Percentiles rank a stretch among this genome's conserved stretches.
phyloP scores from a whole-genome alignment of 2,888 invertebrate species.

The Cynaeus angustus region DNA sequence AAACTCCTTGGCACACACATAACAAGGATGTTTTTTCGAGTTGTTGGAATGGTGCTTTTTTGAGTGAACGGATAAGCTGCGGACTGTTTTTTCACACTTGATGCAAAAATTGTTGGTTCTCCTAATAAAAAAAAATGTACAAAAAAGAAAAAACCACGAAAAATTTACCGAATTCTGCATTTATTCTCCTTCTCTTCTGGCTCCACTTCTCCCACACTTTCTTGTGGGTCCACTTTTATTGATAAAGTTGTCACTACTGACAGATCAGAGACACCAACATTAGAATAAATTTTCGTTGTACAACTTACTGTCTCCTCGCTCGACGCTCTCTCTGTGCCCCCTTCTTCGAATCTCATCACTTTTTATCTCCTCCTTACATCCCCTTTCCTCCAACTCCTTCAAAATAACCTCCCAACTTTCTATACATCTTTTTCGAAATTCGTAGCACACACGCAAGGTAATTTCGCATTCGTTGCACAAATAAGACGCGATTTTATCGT shows the following conservation, averaged over 20 bases:
- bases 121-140: too few relatives aligned
- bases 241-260: too few relatives aligned
- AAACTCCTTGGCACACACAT: slow-evolving; percentile 57
- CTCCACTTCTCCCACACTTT: neutral
- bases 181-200: neutral
- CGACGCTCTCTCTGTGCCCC: too few relatives aligned
- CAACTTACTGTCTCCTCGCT: too few relatives aligned
- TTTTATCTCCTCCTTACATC: too few relatives aligned
- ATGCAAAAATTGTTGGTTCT: neutral
- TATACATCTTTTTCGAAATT: slow-evolving; percentile 14
- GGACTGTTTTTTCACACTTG: neutral
- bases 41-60: neutral
- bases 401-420: neutral
- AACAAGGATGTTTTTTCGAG: slow-evolving; percentile 43
- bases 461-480: slow-evolving; percentile 24
- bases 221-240: neutral
- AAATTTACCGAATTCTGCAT: neutral
- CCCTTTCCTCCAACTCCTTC: neutral
- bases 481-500: slow-evolving; percentile 14
- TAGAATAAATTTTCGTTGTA: too few relatives aligned
- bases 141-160: too few relatives aligned
- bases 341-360: too few relatives aligned
- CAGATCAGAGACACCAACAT: too few relatives aligned
- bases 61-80: neutral
- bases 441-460: neutral